Evolutionary conservation across 2,113 vertebrate genomes (phyloP).

Genomic region (Jacana jacana): DNA sequence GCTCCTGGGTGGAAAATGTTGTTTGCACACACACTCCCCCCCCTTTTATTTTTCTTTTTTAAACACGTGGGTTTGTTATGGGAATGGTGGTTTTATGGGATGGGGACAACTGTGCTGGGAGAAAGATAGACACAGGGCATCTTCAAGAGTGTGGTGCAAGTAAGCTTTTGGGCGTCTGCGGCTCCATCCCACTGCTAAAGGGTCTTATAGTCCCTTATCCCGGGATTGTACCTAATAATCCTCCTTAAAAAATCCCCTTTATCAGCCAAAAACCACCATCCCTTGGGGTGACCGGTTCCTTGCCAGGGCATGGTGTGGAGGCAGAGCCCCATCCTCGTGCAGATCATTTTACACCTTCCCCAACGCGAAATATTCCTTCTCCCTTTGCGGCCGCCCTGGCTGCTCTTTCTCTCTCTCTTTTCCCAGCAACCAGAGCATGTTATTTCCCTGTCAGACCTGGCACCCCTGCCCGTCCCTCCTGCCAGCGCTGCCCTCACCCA

Average conservation of each 20-base stretch:
- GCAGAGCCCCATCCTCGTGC: neutral
- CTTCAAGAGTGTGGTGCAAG: neutral
- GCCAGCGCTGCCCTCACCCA: neutral
- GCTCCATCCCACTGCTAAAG: neutral
- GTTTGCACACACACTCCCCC: too few species aligned
- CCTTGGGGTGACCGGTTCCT: rapidly evolving
- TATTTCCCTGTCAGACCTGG: neutral
- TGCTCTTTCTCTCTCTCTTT: neutral
- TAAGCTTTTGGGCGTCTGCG: neutral
- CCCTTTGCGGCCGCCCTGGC: rapidly evolving
- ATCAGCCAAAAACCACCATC: rapidly evolving
- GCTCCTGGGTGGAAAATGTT: rapidly evolving
- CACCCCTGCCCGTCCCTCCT: neutral
- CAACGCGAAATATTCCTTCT: rapidly evolving
- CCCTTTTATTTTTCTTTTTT: neutral
- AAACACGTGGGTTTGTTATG: rapidly evolving
- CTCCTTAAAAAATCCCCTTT: neutral
- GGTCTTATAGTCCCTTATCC: neutral
- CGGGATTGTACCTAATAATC: too few species aligned
- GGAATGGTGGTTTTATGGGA: neutral
- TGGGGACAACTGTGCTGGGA: neutral
- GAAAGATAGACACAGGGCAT: neutral
- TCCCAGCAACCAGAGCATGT: neutral
- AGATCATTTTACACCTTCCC: neutral
- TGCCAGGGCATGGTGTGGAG: rapidly evolving